Conservation (phyloP, 2,797 vertebrate genomes). For the Phalloptychus januarius region DNA sequence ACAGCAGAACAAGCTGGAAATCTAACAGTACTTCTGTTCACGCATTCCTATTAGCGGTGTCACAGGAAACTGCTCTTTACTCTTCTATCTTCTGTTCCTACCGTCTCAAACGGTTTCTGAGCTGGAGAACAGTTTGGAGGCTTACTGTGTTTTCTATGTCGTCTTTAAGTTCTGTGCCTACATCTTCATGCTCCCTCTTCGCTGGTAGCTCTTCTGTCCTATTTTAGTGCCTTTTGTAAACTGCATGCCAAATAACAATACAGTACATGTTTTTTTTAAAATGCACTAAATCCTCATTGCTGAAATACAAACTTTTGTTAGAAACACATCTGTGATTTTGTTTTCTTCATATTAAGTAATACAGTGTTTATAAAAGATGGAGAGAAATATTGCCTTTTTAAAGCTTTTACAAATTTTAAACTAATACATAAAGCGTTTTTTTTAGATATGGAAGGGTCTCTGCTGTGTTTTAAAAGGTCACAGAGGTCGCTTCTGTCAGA, state of each 20-base stretch:
- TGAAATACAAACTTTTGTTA: constrained; percentile 66
- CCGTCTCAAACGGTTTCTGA: constrained; percentile 13
- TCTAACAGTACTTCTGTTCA: constrained; percentile 22
- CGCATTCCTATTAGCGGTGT: constrained; percentile 22
- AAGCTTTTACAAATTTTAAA: neutral
- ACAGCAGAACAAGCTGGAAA: constrained; percentile 57
- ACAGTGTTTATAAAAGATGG: neutral
- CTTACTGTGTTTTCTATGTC: constrained; percentile 43
- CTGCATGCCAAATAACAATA: constrained; percentile 73
- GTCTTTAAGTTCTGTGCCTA: constrained; percentile 47
- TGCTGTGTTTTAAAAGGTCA: neutral
- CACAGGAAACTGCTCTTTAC: constrained; percentile 30
- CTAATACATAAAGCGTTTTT: neutral
- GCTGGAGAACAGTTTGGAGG: constrained; percentile 31
- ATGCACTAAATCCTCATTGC: constrained; percentile 54
- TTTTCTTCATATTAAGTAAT: constrained; percentile 12
- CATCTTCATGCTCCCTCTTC: constrained; percentile 44
- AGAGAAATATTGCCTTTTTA: neutral
- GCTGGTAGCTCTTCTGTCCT: constrained; percentile 56
- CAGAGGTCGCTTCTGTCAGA: no score
- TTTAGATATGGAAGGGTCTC: neutral
- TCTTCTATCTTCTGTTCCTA: constrained; percentile 41
- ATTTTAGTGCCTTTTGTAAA: constrained; percentile 75
- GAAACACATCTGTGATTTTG: constrained; percentile 26
- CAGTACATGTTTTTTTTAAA: constrained; percentile 21